Base-by-base conservation (phyloP, 2,888 invertebrate species). In the Pandemis corylana region DNA sequence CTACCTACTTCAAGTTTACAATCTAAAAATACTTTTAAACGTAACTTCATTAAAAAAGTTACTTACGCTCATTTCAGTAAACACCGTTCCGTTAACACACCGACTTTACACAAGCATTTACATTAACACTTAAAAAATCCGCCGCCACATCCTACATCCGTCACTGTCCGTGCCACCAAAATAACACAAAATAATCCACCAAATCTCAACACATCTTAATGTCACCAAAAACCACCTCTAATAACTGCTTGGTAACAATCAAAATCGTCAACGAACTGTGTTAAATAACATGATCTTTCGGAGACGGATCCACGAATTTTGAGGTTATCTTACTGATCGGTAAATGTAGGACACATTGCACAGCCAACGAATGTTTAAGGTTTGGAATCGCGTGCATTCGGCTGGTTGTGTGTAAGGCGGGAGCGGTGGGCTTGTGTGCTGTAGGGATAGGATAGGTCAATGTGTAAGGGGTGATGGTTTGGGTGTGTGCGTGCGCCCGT, bases 291-390 rank as follows among this genome's bases (percentile, higher is more conserved):
- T 85, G 84, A 83, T 87, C 83, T 82, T 76, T 88, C 80, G 81
- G 77, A 80, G 81, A 83, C 81, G 84, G 85, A 88, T 90, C 85
- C 88, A 88, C 81, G 78, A 85, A 87, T 89, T 94, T 94, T 92
- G 88, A 94, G 94, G 94, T 94, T 94, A 94, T 89, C 86, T 89
- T 85, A 80, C 84, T 85, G 88, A 90, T 89, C 88, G 88, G 88
- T 87, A 85, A 90, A 92, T 90, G 92, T 91, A 90, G 91, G 92
- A 84, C 90, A 89, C 87, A 86, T 87, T 88, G 87, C 85, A 83
- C 85, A 85, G 82, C 83, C 84, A 85, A 81, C 81, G 79, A 76
- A 80, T 78, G 79, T 56, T 70, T 91, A 92, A 84, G 87, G 92
- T 86, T 84, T 84, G 91, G 77, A 88, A 84, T 94, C 80, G 89